phyloP scores from a whole-genome alignment of 1,140 invertebrate species.

The Philopotamus ludificatus region DNA sequence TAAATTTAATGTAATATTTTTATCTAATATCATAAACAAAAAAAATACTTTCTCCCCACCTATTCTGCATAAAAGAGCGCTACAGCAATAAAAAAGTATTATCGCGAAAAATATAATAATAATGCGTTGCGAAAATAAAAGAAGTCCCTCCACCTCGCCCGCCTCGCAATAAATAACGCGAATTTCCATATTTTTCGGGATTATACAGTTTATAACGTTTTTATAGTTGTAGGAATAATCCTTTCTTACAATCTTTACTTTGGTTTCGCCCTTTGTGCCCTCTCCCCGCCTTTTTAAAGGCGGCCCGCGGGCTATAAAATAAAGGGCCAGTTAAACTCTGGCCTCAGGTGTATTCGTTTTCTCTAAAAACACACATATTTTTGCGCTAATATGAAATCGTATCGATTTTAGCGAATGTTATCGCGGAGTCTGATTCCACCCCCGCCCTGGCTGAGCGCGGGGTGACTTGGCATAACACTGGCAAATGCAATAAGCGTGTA shows the following conservation, averaged over 20 bases:
- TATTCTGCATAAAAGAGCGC: not conserved
- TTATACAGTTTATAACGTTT: slow-evolving; percentile 42
- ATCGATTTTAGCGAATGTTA: too few species aligned
- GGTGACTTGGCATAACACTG: slow-evolving; percentile 33
- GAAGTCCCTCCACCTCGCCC: too few species aligned
- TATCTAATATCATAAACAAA: slow-evolving; percentile 21
- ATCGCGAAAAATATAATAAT: slow-evolving; percentile 21
- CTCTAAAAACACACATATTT: slow-evolving; percentile 7
- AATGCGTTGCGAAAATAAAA: slow-evolving; percentile 35
- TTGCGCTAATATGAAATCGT: too few species aligned
- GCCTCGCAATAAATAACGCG: slow-evolving; percentile 22
- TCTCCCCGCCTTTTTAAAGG: slow-evolving; percentile 8
- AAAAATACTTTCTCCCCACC: not conserved
- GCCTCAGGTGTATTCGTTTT: slow-evolving; percentile 39
- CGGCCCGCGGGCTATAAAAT: slow-evolving; percentile 38
- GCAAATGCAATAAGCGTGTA: slow-evolving; percentile 41
- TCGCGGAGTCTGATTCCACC: not conserved
- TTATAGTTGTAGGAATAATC: slow-evolving; percentile 40
- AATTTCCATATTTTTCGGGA: slow-evolving; percentile 42
- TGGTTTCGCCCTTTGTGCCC: slow-evolving; percentile 35
- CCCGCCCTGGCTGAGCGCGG: not conserved
- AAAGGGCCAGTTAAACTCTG: slow-evolving; percentile 41
- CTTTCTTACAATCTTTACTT: slow-evolving; percentile 41
- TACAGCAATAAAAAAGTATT: slow-evolving; percentile 30
- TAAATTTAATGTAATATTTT: too few species aligned